phyloP scores from a whole-genome alignment of 2,888 invertebrate species.

The Merodon equestris region DNA sequence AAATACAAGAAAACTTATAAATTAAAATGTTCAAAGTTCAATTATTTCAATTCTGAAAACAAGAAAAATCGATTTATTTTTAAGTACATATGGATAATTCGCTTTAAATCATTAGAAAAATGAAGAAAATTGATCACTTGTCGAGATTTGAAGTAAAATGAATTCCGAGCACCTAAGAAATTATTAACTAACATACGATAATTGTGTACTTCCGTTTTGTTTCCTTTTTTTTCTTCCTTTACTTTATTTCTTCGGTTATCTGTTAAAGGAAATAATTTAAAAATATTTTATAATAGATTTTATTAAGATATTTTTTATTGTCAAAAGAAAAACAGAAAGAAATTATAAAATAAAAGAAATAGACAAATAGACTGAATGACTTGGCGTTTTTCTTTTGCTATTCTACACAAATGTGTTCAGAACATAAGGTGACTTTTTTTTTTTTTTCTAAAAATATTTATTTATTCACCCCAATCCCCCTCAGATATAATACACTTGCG shows the following conservation, averaged over 20 bases:
- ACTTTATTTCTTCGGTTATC: constrained; percentile 25
- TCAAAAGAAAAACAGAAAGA: constrained; percentile 59
- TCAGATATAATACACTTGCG: no score
- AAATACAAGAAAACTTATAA: constrained; percentile 16
- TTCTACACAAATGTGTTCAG: no score
- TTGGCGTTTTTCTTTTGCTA: constrained; percentile 39
- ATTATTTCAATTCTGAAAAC: no score
- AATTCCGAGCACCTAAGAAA: constrained; percentile 48
- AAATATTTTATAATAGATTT: constrained; percentile 61
- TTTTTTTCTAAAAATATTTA: no score
- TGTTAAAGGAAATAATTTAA: constrained; percentile 45
- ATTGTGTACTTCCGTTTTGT: no score
- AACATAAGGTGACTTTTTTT: no score
- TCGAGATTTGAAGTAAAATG: constrained; percentile 34
- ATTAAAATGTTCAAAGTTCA: no score
- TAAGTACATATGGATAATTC: no score
- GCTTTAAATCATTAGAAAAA: background rate
- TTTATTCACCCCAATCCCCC: no score
- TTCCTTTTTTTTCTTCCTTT: constrained; percentile 4
- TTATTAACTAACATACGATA: constrained; percentile 23
- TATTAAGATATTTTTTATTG: constrained; percentile 67
- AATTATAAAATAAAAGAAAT: constrained; percentile 69
- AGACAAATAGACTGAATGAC: constrained; percentile 69
- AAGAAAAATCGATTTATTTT: no score
- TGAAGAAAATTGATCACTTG: constrained; percentile 23